Base-by-base conservation (phyloP, 2,113 vertebrate genomes). In the Otolemur garnettii region DNA sequence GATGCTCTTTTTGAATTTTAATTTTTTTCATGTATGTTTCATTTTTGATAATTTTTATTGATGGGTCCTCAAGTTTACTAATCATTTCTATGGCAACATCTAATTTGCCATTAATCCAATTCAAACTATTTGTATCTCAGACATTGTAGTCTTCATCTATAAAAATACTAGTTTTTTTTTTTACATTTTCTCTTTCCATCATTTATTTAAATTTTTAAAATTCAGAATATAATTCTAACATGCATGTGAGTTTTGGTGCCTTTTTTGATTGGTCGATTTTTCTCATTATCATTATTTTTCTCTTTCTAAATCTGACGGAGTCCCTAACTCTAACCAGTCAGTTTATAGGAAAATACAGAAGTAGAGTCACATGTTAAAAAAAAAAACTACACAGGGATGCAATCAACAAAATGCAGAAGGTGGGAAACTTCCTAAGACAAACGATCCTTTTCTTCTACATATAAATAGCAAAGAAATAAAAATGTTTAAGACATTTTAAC, bases 141-240 rank as follows among this genome's bases (percentile, higher is more conserved):
- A 87, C 21, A 86, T 68, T 74, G 24, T 66, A 78, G 28, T 83
- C 50, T 94, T 69, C 50, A 75, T 75, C 14, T 82, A 8, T 80
- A 92, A 33, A 90, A 90, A n/a, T 82, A 68, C 13, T 74, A 50
- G 13, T 77, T 35, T 88, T 74, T 93, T 69, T 74, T 93, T 64
- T 80, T 69, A n/a, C 72, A 55, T 92, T 7, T 81, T 72, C 30
- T 11, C 57, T 50, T 50, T 55, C 21, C 50, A 30, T 53, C 64
- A 18, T 92, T 77, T 87, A 59, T 21, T 78, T 83, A 92, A 72
- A 18, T 68, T 93, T 96, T 96, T 53, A 91, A 93, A 8, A 38
- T 81, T 88, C 69, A 55, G 10, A 62, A 92, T 96, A 95, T 4
- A 95, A 12, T 92, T 83, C 64, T 96, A 93, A 90, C 5, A 90